Percentiles rank a stretch among this genome's conserved stretches.
These are phyloP conservation scores for Rhagoletis zephyria DNA, from an alignment of 1,140 invertebrate species.

Conservation along the genomic window DNA sequence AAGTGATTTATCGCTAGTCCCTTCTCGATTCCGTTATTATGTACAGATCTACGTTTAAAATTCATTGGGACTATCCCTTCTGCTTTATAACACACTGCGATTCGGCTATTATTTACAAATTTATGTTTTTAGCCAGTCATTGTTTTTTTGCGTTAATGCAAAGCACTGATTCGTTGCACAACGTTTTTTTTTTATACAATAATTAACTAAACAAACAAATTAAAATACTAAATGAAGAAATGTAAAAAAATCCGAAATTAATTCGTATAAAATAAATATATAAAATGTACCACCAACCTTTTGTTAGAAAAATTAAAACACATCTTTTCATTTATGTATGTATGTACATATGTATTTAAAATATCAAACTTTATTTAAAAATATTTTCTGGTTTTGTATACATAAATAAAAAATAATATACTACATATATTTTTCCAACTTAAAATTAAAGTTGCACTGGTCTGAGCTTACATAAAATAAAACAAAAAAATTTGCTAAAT, in stretches of 20 bases:
- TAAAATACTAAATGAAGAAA: too few species aligned
- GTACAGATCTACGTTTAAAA: neutral
- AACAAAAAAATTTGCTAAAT: conserved; percentile 53
- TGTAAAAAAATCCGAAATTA: too few species aligned
- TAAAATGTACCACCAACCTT: neutral
- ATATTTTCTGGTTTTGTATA: neutral
- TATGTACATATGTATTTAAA: neutral
- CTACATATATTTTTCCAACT: neutral
- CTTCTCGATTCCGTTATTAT: neutral
- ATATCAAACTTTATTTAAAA: conserved; percentile 49
- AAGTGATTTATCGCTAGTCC: neutral
- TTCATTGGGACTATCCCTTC: neutral
- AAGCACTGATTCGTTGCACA: conserved; percentile 8
- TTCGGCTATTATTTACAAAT: conserved; percentile 49
- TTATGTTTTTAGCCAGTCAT: neutral
- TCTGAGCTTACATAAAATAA: conserved; percentile 43
- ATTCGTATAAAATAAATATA: neutral
- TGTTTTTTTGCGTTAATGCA: neutral
- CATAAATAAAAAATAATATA: neutral
- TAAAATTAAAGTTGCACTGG: conserved; percentile 53
- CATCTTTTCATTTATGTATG: neutral
- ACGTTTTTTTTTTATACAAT: too few species aligned
- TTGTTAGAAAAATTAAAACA: conserved; percentile 6
- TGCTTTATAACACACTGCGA: neutral
- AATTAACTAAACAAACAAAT: neutral